phyloP scores from a whole-genome alignment of 2,797 vertebrate species.

The Sebastes steindachneri region DNA sequence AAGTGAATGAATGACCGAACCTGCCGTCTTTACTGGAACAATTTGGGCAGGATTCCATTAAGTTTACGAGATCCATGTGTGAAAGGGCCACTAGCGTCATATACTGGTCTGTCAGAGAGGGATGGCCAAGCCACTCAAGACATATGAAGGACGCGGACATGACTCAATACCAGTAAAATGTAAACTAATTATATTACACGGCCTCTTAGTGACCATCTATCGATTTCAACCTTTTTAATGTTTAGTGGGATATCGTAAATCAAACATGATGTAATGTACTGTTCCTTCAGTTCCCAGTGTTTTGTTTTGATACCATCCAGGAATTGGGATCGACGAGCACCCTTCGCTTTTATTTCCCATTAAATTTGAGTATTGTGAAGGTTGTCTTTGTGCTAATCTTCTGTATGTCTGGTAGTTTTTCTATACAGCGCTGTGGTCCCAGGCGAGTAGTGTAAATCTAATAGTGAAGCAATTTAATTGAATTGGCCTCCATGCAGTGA shows the following conservation, averaged over 20 bases:
- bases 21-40: slow-evolving; percentile 15
- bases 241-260: slow-evolving; percentile 55
- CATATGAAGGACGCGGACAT: slow-evolving; percentile 40
- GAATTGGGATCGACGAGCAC: slow-evolving; percentile 38
- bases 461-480: slow-evolving; percentile 70
- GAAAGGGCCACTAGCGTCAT: slow-evolving; percentile 20
- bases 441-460: slow-evolving; percentile 68
- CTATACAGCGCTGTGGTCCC: slow-evolving; percentile 49
- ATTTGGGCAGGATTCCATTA: slow-evolving; percentile 7
- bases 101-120: slow-evolving; percentile 16
- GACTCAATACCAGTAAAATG: slow-evolving; percentile 74
- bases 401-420: slow-evolving; percentile 56
- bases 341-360: slow-evolving; percentile 40
- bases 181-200: slow-evolving; percentile 65
- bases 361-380: slow-evolving; percentile 46
- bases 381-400: slow-evolving; percentile 48
- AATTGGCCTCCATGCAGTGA: slow-evolving; percentile 69
- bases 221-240: slow-evolving; percentile 61
- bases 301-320: slow-evolving; percentile 40
- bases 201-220: slow-evolving; percentile 69
- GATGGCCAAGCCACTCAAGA: slow-evolving; percentile 30
- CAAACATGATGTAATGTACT: slow-evolving; percentile 53
- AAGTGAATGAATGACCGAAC: neutral
- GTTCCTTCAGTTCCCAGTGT: slow-evolving; percentile 31
- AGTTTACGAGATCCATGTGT: slow-evolving; percentile 2